These are phyloP conservation scores for Decapterus maruadsi DNA, from an alignment of 2,797 vertebrate genomes.

Conservation along the genomic window DNA sequence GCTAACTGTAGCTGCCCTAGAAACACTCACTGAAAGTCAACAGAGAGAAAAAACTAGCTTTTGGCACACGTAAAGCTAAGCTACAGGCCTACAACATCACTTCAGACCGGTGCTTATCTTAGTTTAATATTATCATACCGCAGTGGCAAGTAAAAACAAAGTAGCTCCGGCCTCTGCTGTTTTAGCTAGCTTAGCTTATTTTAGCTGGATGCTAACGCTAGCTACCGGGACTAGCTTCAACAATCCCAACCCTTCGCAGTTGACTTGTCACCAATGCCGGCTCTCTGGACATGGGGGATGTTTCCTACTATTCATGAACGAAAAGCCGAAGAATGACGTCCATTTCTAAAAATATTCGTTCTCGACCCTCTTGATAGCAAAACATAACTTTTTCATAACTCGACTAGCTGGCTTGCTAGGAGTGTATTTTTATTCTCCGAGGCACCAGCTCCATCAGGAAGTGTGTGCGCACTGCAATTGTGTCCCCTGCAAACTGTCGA, in stretches of 20 bases:
- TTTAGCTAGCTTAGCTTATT: constrained; percentile 49
- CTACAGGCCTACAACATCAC: background rate
- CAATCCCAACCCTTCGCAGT: constrained; percentile 74
- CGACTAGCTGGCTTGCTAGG: constrained; percentile 64
- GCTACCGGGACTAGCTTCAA: constrained; percentile 71
- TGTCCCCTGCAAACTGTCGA: constrained; percentile 51
- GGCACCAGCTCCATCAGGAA: constrained; percentile 76
- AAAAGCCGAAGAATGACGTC: constrained; percentile 48
- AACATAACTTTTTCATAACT: constrained; percentile 78
- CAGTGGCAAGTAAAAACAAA: constrained; percentile 19
- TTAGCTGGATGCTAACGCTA: constrained; percentile 66
- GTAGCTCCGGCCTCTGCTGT: constrained; percentile 47
- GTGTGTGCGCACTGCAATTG: constrained; percentile 68
- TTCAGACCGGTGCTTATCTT: too few relatives aligned
- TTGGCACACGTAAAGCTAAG: background rate
- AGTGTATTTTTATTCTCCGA: constrained; percentile 74
- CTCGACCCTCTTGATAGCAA: constrained; percentile 57
- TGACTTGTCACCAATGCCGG: constrained; percentile 72
- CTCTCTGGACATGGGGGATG: constrained; percentile 70
- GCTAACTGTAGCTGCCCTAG: constrained; percentile 24
- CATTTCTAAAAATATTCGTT: constrained; percentile 54
- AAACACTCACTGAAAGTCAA: constrained; percentile 6
- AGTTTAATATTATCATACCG: constrained; percentile 1
- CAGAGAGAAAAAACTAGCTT: background rate
- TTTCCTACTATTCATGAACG: constrained; percentile 62